Percentiles rank a stretch among this genome's conserved stretches.
Evolutionary conservation across 2,888 invertebrate genomes (phyloP).

Genomic region (Pyrrhia umbra): DNA sequence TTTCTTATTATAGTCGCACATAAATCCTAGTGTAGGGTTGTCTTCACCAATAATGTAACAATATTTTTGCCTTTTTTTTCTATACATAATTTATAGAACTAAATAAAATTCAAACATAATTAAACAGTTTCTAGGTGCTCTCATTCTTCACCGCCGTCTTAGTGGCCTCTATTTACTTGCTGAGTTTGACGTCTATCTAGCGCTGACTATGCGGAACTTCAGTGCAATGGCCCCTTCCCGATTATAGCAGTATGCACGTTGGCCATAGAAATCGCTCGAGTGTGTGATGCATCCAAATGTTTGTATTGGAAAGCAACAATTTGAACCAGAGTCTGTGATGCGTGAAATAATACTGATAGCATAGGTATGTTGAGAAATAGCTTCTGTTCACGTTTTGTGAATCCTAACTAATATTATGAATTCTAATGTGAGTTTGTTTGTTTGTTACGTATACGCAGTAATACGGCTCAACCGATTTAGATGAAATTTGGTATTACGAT

Average conservation of each 20-base stretch:
- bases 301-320: constrained; percentile 30
- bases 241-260: constrained; percentile 36
- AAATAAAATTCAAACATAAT: not conserved
- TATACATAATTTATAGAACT: not conserved
- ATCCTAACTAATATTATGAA: too few relatives aligned
- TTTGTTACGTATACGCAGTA: too few relatives aligned
- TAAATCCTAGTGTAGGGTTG: too few relatives aligned
- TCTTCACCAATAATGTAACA: too few relatives aligned
- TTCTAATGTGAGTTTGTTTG: too few relatives aligned
- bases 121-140: not conserved
- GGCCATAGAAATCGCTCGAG: constrained; percentile 17
- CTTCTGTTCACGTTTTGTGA: too few relatives aligned
- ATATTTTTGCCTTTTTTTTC: too few relatives aligned
- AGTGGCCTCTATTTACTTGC: constrained; percentile 46
- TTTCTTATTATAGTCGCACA: too few relatives aligned
- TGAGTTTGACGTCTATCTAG: constrained; percentile 52
- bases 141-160: constrained; percentile 20
- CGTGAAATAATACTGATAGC: not conserved
- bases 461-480: too few relatives aligned
- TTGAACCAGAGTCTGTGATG: constrained; percentile 14
- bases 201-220: constrained; percentile 56
- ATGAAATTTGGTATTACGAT: too few relatives aligned
- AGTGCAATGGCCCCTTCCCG: constrained; percentile 49
- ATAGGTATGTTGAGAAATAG: not conserved
- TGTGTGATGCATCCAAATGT: constrained; percentile 41